Evolutionary conservation across 2,888 invertebrate species (phyloP), one percentile per base, ranked within the genome.

Genomic region (Bugula neritina): DNA sequence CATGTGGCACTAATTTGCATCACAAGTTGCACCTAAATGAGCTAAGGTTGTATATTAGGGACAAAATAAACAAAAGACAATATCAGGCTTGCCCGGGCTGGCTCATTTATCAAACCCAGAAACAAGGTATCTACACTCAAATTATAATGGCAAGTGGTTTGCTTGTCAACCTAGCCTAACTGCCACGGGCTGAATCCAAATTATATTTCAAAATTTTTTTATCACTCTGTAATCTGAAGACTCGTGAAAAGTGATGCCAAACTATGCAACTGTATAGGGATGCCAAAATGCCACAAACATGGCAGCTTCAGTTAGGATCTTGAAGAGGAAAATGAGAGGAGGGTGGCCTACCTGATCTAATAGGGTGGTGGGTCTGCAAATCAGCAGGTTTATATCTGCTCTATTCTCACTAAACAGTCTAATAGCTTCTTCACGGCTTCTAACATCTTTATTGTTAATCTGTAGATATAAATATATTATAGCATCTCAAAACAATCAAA

Each of bases 391-490:
- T 54, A 85, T 82, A 73, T 83, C 81, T 1, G 81, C 74, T 3
- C 78, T 75, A 74, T 79, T 78, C 70, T 80, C 80, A 3, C 82
- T 79, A 73, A 85, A 85, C 71, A 84, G 76, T 31, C 80, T 76
- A 54, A 85, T 83, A 52, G 84, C 84, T 76, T 85, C 82, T 58
- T 83, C 82, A 69, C 84, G 76, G 70, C 82, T 83, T 72, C 82
- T 82, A 0, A 84, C 82, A 75, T 83, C 83, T 25, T 81, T 78
- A 10, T 83, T 83, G 76, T 85, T 85, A 54, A 85, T 84, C 84
- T 85, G 78, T 17, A 5, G 17, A 43, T 17, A 17, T 3, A 79
- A 76, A 72, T 71, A 74, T 35, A 72, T 57, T 25, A 57, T 23
- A 63, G 31, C 31, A 34, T 63, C 2, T 31, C 21, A 43, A 5